Base-by-base conservation (phyloP, 2,113 vertebrate species). In the Ctenomys sociabilis region DNA sequence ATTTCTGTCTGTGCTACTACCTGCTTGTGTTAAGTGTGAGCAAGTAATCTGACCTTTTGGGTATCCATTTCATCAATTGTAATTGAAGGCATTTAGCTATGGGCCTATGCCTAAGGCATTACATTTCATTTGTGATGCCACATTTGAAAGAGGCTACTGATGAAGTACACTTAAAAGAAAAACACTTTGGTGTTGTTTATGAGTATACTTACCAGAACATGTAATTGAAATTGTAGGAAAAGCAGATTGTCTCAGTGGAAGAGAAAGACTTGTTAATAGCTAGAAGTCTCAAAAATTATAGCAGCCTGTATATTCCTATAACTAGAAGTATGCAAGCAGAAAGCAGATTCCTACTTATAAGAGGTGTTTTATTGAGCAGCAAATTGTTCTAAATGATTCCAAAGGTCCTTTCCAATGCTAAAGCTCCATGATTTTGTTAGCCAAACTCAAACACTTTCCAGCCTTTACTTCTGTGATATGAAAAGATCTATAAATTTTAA, bases 341-440 rank as follows among this genome's bases (percentile, higher is more conserved):
- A 95, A 84, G 96, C 92, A 70, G 73, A 92, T 81, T 83, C 64
- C 22, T 43, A 91, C 91, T 92, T 96, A 52, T 87, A 75, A 85
- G 68, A 75, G 45, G 80, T 73, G 26, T 89, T 96, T 86, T 72
- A 45, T 63, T 90, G 73, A 63, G 40, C 32, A 81, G 73, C 84
- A 85, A 35, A 72, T 94, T 96, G 72, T 49, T 57, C 72, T 73
- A 61, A 90, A 82, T 96, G 83, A 89, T 73, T 96, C 70, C 83
- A 26, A 88, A 93, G 49, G 72, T 85, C 81, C 68, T 80, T 94
- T 91, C 43, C 52, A 66, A 89, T 95, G 85, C 75, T 82, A 75
- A 64, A 96, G 75, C 77, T 94, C 24, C 77, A 14, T 78, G 22
- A 61, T 89, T 92, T 93, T 92, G 35, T 68, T 28, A 59, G 3